Evolutionary conservation across 2,797 vertebrate genomes (phyloP).

Genomic region (Tiaroga cobitis): DNA sequence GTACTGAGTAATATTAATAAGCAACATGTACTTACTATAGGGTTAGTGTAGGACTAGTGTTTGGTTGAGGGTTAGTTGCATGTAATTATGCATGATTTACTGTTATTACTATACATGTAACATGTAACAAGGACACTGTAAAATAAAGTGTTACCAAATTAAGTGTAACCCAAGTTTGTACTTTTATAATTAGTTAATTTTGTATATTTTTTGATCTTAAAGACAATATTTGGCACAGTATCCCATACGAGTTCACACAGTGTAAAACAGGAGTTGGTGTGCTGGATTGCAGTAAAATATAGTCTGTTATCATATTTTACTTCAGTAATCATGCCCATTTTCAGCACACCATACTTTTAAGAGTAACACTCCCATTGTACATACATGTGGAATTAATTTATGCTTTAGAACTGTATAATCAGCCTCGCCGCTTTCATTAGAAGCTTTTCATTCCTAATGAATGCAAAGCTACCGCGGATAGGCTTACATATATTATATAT

Average conservation of each 20-base stretch:
- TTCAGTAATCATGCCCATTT: background rate
- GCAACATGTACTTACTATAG: no score
- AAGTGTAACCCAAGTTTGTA: no score
- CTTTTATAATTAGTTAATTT: background rate
- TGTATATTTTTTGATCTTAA: background rate
- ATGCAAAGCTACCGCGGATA: background rate
- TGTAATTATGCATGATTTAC: no score
- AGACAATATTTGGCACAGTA: background rate
- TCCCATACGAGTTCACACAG: background rate
- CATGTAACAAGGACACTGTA: no score
- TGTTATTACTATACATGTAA: no score
- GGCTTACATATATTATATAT: slow-evolving; percentile 6
- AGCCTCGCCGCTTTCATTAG: background rate
- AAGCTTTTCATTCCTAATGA: background rate
- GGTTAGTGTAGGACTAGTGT: no score
- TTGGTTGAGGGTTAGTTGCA: no score
- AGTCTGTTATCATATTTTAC: background rate
- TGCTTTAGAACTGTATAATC: background rate
- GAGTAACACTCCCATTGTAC: background rate
- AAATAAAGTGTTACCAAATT: no score
- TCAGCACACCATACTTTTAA: background rate
- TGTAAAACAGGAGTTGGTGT: background rate
- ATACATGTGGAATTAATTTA: background rate
- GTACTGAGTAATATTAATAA: no score
- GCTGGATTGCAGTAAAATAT: background rate